Conservation (phyloP, 2,113 vertebrate species). For the Toxotes chatareus region DNA sequence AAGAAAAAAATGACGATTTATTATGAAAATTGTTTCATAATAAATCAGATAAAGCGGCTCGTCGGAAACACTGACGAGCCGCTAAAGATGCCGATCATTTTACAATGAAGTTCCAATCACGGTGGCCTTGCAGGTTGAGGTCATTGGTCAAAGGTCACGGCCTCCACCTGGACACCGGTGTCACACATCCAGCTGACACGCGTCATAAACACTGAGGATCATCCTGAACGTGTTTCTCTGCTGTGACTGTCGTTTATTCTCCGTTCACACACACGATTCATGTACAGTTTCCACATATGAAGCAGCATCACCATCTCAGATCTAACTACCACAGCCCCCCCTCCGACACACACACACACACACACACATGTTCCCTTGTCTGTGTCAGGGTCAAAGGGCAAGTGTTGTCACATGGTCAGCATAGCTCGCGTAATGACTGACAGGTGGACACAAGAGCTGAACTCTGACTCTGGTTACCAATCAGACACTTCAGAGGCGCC, state of each 20-base stretch:
- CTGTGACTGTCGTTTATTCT: no score
- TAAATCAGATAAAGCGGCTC: no score
- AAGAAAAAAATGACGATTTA: no score
- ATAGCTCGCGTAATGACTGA: constrained; percentile 73
- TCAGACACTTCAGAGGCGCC: constrained; percentile 7
- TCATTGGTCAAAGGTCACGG: constrained; percentile 49
- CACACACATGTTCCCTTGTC: constrained; percentile 19
- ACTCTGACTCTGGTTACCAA: constrained; percentile 44
- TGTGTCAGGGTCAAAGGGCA: constrained; percentile 54
- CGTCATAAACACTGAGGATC: not conserved
- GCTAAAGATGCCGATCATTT: constrained; percentile 32
- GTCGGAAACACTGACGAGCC: not conserved
- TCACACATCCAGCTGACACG: constrained; percentile 38
- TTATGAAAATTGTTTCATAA: not conserved
- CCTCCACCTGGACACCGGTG: constrained; percentile 52
- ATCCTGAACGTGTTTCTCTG: not conserved
- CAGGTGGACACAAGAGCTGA: constrained; percentile 58
- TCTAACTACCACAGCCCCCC: no score
- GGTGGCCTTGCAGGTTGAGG: constrained; percentile 9
- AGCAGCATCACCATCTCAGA: no score
- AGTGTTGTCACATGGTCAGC: constrained; percentile 73
- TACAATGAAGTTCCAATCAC: not conserved
- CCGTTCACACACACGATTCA: no score
- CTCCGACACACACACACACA: no score
- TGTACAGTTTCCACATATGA: no score